Base-by-base conservation (phyloP, 2,797 vertebrate species). In the Peromyscus nudipes region DNA sequence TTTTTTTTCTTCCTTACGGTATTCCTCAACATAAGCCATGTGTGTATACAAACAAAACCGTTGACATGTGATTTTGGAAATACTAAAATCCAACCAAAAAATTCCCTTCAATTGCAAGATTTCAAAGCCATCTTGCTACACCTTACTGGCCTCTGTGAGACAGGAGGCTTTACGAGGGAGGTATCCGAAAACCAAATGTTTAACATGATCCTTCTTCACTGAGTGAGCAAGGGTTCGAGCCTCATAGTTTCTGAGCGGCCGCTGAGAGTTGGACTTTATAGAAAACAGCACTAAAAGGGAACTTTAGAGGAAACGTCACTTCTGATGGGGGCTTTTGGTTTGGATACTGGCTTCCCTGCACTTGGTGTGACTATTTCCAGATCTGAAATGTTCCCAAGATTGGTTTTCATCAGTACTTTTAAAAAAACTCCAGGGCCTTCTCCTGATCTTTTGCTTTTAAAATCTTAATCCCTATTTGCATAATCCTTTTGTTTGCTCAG, bases 381-480 rank as follows among this genome's bases (percentile, higher is more conserved):
- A 82, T 27, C 91, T 97, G 64, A 43, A 73, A 95, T 43, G 43
- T 93, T 92, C 91, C 83, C 89, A 96, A 95, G 91, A 77, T 91
- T 57, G 31, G 8, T 87, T 95, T 89, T 87, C 92, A 75, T 71
- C 82, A 97, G 83, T 87, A 60, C 49, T 14, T 96, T 98, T 4
- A 52, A 94, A 96, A 96, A 93, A 96, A 52, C 87, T 94, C 94
- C 96, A 6, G 88, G 94, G 46, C 86, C 95, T 97, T 95, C 65
- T 31, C 37, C 60, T 96, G 95, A 71, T 57, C 62, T 23, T 92
- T 23, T 91, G 27, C 17, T 55, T 97, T 97, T 95, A 60, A 60
- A 65, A 34, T 95, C 98, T 97, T 25, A 95, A 98, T 97, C 97
- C 71, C 0, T 60, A 93, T 97, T 98, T 97, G 65, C 71, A 79